Percentiles rank a stretch among this genome's conserved stretches.
phyloP scores from a whole-genome alignment of 2,113 vertebrate genomes.

The Platysternon megacephalum region DNA sequence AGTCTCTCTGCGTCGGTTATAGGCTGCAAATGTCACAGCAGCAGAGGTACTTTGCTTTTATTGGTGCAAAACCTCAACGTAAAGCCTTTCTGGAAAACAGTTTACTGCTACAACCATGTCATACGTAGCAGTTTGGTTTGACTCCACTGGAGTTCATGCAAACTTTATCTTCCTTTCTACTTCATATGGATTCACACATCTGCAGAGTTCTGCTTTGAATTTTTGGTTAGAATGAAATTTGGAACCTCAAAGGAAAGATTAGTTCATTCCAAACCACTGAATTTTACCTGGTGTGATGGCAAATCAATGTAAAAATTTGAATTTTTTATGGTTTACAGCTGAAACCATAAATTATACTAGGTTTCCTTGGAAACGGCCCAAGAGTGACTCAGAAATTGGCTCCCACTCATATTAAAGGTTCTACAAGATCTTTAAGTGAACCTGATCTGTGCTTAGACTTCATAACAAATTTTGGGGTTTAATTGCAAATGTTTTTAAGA shows the following conservation, averaged over 20 bases:
- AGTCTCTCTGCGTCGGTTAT: neutral
- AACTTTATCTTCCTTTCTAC: neutral
- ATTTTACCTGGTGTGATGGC: neutral
- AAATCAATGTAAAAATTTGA: neutral
- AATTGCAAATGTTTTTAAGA: neutral
- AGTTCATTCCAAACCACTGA: accelerated
- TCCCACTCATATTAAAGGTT: neutral
- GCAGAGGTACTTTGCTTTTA: neutral
- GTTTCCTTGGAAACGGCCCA: neutral
- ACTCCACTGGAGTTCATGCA: neutral
- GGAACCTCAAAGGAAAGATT: neutral
- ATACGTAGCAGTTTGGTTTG: neutral
- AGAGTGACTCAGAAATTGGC: neutral
- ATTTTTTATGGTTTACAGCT: neutral
- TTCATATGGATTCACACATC: neutral
- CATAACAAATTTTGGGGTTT: neutral
- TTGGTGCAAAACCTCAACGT: neutral
- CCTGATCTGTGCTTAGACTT: neutral
- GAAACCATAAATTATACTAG: neutral
- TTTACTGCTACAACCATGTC: neutral
- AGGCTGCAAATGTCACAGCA: neutral
- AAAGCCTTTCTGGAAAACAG: neutral
- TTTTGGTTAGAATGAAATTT: neutral
- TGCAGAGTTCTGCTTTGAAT: neutral
- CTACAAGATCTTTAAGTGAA: neutral